Percentiles rank a stretch among this genome's conserved stretches.
These are phyloP conservation scores for Pseudochromis fuscus DNA, from an alignment of 2,797 vertebrate species.

Conservation along the genomic window DNA sequence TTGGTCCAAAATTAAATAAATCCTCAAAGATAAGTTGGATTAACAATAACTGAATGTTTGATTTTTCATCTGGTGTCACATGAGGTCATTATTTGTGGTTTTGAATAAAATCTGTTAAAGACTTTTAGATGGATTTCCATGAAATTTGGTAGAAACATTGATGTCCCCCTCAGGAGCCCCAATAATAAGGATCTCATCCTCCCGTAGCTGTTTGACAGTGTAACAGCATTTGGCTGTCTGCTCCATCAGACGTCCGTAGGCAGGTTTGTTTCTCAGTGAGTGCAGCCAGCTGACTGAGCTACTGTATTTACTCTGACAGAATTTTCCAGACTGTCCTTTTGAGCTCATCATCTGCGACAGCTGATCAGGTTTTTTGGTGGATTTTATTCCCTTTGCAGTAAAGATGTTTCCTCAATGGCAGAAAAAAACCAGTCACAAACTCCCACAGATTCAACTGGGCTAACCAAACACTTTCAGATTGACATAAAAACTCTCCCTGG, in stretches of 20 bases:
- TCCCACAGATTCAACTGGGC: background rate
- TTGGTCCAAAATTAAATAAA: too few relatives aligned
- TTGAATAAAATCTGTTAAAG: too few relatives aligned
- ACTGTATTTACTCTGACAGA: background rate
- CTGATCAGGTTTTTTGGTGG: background rate
- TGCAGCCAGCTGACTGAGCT: background rate
- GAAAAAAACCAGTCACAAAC: background rate
- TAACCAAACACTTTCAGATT: background rate
- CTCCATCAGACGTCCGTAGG: background rate
- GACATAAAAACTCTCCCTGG: too few relatives aligned
- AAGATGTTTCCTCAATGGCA: background rate
- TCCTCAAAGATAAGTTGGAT: too few relatives aligned
- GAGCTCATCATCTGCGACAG: background rate
- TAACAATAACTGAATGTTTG: too few relatives aligned
- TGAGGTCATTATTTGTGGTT: too few relatives aligned
- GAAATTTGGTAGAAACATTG: too few relatives aligned
- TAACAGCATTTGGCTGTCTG: background rate
- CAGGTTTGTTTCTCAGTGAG: background rate
- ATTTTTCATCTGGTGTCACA: too few relatives aligned
- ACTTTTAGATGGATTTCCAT: too few relatives aligned
- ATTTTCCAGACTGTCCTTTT: background rate
- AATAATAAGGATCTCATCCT: too few relatives aligned
- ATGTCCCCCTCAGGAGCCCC: too few relatives aligned
- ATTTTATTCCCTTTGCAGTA: background rate
- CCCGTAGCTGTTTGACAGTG: too few relatives aligned